Evolutionary conservation across 2,797 vertebrate genomes (phyloP), one percentile per base, ranked within the genome.

Genomic region (Leucoraja ocellata): DNA sequence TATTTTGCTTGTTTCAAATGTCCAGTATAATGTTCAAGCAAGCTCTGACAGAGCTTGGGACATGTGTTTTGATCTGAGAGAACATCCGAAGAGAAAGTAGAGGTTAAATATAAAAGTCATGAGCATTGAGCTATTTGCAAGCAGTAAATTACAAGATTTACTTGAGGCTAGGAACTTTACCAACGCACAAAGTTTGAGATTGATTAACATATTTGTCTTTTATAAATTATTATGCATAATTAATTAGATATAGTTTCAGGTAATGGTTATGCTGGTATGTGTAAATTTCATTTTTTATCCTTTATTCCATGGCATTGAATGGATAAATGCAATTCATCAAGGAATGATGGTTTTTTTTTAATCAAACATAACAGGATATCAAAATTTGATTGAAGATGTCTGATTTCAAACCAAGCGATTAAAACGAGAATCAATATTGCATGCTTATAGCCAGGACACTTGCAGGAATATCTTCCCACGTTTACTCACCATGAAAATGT

Each of bases 331-430:
- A 25, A 83, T 58, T 58, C 8, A 36, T 3, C 16, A 21, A 18
- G 65, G 65, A 88, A 88, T 88, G 8, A 63, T 86, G 28, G 36
- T 68, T 68, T 68, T 16, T 8, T 8, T 5, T 21, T 9, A 61
- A 88, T 36, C 63, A 63, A 6, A 7, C 13, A 54, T 54, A 4
- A 7, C 80, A 65, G 6, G n/a, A 65, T 21, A 25, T 14, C 5
- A n/a, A 11, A 61, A 61, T 65, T 65, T 88, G 84, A 32, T 21
- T 88, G 84, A 88, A 88, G 61, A 36, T 16, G 9, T 88, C 84
- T 88, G 84, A 68, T 36, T 36, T 68, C 16, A 68, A 88, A 63
- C 63, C 32, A 68, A 88, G 61, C 84, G 68, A 88, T 88, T 88
- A 88, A 88, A 88, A 63, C n/a, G 5, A 28, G 28, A 21, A 14